phyloP scores from a whole-genome alignment of 2,888 invertebrate genomes.

The Stictocephala bisonia region DNA sequence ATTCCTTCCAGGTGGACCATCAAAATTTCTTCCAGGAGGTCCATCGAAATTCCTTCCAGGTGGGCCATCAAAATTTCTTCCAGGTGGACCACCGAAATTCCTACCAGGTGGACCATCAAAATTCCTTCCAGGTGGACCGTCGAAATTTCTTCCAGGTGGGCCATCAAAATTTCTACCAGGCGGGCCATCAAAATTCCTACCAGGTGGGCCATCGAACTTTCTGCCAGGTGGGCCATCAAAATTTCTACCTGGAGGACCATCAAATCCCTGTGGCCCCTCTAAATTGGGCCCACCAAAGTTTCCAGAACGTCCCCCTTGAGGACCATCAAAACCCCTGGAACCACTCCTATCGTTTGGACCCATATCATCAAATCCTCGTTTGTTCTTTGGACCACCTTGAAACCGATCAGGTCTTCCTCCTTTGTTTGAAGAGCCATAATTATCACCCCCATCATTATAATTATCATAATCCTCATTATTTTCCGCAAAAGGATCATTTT shows the following conservation, averaged over 20 bases:
- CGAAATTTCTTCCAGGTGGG: conserved; percentile 18
- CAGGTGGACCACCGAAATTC: conserved; percentile 36
- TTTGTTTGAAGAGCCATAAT: conserved; percentile 8
- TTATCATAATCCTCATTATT: conserved; percentile 7
- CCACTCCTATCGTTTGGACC: conserved; percentile 28
- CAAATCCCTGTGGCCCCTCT: background rate
- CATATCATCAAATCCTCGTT: conserved; percentile 7
- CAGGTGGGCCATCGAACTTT: conserved; percentile 41
- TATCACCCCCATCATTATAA: conserved; percentile 20
- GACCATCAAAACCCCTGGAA: conserved; percentile 20
- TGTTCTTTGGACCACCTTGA: conserved; percentile 6
- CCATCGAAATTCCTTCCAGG: conserved; percentile 25
- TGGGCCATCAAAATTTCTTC: conserved; percentile 32
- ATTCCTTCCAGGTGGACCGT: conserved; percentile 25
- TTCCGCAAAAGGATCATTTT: conserved; percentile 30
- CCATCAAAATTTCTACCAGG: conserved; percentile 42
- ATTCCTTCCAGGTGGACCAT: conserved; percentile 15
- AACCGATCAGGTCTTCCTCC: conserved; percentile 29
- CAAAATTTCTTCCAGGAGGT: background rate
- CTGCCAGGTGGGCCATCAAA: conserved; percentile 41
- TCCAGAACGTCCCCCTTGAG: background rate
- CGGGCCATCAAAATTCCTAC: conserved; percentile 29
- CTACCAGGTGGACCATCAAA: conserved; percentile 23
- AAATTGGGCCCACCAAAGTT: conserved; percentile 25
- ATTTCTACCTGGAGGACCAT: conserved; percentile 39